A percentile compares a stretch with the other conserved stretches of the same genome.
phyloP scores from a whole-genome alignment of 2,797 vertebrate genomes.

The Mormyrus hasselquistii region DNA sequence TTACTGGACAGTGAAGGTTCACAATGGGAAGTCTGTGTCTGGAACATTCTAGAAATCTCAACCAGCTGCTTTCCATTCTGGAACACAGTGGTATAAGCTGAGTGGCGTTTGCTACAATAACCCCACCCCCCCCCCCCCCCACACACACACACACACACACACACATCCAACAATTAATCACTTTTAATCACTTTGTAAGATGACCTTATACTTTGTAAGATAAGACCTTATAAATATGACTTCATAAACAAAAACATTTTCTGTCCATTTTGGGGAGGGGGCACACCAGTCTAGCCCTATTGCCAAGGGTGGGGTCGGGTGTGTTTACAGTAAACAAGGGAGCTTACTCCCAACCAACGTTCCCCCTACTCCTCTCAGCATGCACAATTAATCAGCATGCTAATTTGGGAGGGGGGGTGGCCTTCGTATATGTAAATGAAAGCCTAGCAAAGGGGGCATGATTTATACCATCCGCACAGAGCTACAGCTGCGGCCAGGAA shows the following conservation, averaged over 20 bases:
- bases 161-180: neutral
- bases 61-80: neutral
- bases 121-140: neutral
- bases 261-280: constrained; percentile 21
- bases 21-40: neutral
- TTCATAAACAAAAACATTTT: constrained; percentile 44
- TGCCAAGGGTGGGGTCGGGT: constrained; percentile 42
- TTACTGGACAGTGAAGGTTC: neutral
- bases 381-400: constrained; percentile 60
- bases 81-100: neutral
- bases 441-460: constrained; percentile 62
- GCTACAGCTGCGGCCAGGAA: constrained; percentile 35
- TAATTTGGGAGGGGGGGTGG: constrained; percentile 53
- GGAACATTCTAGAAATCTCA: neutral
- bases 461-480: constrained; percentile 51
- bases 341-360: constrained; percentile 40
- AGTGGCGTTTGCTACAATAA: neutral
- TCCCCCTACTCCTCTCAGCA: constrained; percentile 57
- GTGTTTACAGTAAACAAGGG: constrained; percentile 63
- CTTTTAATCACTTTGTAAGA: constrained; percentile 11
- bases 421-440: constrained; percentile 65
- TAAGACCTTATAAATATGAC: constrained; percentile 55
- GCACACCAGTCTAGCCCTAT: neutral
- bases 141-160: too few relatives aligned
- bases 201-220: neutral